Conservation (phyloP, 1,140 invertebrate genomes). For the Bradysia coprophila region DNA sequence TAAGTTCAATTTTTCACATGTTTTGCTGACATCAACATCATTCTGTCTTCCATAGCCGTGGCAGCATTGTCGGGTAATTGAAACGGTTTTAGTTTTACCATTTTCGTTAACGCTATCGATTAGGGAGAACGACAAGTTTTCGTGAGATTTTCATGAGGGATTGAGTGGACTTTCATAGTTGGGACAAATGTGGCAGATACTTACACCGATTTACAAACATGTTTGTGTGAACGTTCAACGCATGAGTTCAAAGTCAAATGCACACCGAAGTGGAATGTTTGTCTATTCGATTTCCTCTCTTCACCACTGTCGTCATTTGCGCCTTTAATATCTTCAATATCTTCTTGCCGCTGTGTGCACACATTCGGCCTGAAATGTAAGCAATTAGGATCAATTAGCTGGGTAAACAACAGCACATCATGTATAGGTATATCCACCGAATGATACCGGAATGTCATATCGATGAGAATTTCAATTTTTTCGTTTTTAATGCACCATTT, state of each 20-base stretch:
- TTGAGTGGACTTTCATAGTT: neutral
- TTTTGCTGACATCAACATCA: slow-evolving; percentile 19
- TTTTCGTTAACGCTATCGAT: slow-evolving; percentile 29
- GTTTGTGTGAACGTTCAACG: slow-evolving; percentile 30
- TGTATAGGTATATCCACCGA: no score
- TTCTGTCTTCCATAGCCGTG: slow-evolving; percentile 29
- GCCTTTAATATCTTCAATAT: slow-evolving; percentile 16
- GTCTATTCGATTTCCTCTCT: slow-evolving; percentile 7
- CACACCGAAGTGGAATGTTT: slow-evolving; percentile 23
- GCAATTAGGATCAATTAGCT: neutral
- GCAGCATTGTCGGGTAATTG: slow-evolving; percentile 37
- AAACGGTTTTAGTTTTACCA: slow-evolving; percentile 33
- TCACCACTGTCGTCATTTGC: slow-evolving; percentile 12
- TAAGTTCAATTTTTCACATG: slow-evolving; percentile 28
- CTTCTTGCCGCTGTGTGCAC: slow-evolving; percentile 28
- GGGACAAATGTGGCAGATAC: slow-evolving; percentile 7
- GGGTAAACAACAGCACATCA: no score
- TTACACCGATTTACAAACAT: slow-evolving; percentile 35
- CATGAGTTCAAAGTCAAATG: slow-evolving; percentile 31
- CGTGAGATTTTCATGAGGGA: slow-evolving; percentile 3
- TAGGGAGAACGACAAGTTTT: neutral
- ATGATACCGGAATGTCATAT: no score
- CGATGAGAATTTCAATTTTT: no score
- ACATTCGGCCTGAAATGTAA: slow-evolving; percentile 24
- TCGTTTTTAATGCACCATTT: no score